Evolutionary conservation across 2,888 invertebrate genomes (phyloP).

Genomic region (Erebia aethiops): DNA sequence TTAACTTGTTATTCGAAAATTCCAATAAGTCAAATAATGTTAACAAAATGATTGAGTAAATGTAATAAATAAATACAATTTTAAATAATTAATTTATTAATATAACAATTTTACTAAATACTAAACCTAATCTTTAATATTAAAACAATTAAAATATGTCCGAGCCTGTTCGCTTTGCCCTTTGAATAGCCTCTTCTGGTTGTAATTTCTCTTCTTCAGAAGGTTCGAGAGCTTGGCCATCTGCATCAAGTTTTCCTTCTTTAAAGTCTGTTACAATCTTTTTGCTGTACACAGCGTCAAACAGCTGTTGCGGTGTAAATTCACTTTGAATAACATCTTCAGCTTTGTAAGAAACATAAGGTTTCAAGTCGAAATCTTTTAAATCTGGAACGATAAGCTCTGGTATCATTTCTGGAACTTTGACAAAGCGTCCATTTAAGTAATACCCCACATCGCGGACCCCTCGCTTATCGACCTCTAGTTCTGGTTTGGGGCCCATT

Average conservation of each 20-base stretch:
- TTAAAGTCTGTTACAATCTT: conserved; percentile 91
- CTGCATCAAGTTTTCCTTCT: conserved; percentile 85
- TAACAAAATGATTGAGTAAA: too few relatives aligned
- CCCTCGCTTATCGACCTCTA: conserved; percentile 88
- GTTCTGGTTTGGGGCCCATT: conserved; percentile 82
- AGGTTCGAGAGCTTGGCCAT: conserved; percentile 88
- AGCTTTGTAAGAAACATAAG: conserved; percentile 95
- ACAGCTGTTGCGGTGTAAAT: conserved; percentile 92
- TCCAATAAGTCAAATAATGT: too few relatives aligned
- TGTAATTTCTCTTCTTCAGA: conserved; percentile 88
- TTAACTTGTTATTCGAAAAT: too few relatives aligned
- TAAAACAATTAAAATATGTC: conserved; percentile 85
- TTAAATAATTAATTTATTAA: conserved; percentile 9
- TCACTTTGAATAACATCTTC: conserved; percentile 89
- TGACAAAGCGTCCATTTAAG: conserved; percentile 81
- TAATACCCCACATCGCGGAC: conserved; percentile 85
- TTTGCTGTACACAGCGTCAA: conserved; percentile 89
- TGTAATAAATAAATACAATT: background rate
- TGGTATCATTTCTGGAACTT: conserved; percentile 94
- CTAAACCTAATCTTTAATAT: conserved; percentile 9
- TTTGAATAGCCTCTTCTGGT: conserved; percentile 87
- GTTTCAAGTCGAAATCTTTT: conserved; percentile 91
- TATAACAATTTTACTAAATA: conserved; percentile 24
- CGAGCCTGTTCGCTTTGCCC: conserved; percentile 89
- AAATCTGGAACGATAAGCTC: conserved; percentile 96